These are phyloP conservation scores for Tyrannus savana DNA, from an alignment of 2,113 vertebrate species.

Conservation along the genomic window DNA sequence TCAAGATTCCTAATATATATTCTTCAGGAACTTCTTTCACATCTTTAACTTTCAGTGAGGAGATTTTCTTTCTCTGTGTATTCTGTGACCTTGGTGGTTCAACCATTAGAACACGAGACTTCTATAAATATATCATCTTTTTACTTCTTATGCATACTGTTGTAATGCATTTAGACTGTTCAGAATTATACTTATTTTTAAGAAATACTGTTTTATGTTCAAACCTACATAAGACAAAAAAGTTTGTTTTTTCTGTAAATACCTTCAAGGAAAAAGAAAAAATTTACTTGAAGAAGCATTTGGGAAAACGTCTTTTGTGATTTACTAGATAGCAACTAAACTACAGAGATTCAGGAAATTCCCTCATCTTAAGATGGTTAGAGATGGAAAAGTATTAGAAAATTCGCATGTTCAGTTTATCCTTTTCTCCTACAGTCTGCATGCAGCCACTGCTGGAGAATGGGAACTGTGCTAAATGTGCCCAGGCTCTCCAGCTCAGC, in stretches of 20 bases:
- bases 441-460: neutral
- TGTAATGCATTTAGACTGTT: neutral
- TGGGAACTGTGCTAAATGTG: neutral
- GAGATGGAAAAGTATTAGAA: neutral
- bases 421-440: neutral
- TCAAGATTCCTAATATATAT: neutral
- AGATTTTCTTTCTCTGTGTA: neutral
- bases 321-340: neutral
- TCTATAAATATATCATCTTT: neutral
- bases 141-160: neutral
- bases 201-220: neutral
- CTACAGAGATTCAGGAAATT: neutral
- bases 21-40: neutral
- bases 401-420: neutral
- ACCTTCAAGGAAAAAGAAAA: neutral
- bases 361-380: neutral
- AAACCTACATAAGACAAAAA: neutral
- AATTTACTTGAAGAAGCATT: neutral
- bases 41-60: neutral
- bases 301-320: neutral
- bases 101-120: neutral
- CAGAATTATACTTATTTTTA: neutral
- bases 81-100: neutral
- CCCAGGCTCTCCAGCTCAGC: neutral
- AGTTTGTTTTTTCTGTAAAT: neutral